A percentile compares a stretch with the other conserved stretches of the same genome.
Evolutionary conservation across 2,888 invertebrate species (phyloP).

Genomic region (Camponotus fellah): DNA sequence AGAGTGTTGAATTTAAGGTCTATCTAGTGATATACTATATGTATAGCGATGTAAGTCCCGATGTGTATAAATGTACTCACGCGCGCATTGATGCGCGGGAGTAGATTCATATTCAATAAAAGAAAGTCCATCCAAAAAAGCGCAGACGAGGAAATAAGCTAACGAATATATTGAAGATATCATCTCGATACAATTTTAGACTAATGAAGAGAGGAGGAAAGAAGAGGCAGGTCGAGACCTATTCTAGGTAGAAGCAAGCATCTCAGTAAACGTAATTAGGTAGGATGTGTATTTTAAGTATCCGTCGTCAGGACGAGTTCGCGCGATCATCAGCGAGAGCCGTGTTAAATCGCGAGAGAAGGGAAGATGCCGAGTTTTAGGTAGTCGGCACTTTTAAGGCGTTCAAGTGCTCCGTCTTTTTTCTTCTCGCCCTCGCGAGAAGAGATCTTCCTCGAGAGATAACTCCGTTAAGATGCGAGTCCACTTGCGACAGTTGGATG

Average conservation of each 20-base stretch:
- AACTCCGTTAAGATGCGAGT: slow-evolving; percentile 9
- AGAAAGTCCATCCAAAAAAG: slow-evolving; percentile 69
- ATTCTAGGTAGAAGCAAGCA: slow-evolving; percentile 42
- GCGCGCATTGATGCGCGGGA: slow-evolving; percentile 10
- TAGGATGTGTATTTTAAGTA: slow-evolving; percentile 50
- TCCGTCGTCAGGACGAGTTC: slow-evolving; percentile 22
- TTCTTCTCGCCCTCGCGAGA: background rate
- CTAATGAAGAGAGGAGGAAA: background rate
- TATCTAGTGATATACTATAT: slow-evolving; percentile 47
- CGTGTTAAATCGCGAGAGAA: background rate
- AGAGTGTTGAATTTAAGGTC: slow-evolving; percentile 52
- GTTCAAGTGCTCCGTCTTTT: slow-evolving; percentile 16
- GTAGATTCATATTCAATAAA: slow-evolving; percentile 47
- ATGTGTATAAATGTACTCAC: slow-evolving; percentile 22
- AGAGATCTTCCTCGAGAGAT: slow-evolving; percentile 24
- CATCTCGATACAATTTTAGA: slow-evolving; percentile 34
- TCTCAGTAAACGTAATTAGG: slow-evolving; percentile 56
- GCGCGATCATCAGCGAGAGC: slow-evolving; percentile 14
- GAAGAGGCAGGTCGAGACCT: background rate
- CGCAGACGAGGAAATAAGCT: slow-evolving; percentile 35
- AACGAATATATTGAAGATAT: slow-evolving; percentile 24
- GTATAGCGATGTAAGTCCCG: slow-evolving; percentile 38
- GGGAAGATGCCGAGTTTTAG: background rate
- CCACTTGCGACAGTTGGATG: background rate
- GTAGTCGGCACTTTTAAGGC: background rate